Evolutionary conservation across 2,113 vertebrate genomes (phyloP), one percentile per base, ranked within the genome.

Genomic region (Silurus meridionalis): DNA sequence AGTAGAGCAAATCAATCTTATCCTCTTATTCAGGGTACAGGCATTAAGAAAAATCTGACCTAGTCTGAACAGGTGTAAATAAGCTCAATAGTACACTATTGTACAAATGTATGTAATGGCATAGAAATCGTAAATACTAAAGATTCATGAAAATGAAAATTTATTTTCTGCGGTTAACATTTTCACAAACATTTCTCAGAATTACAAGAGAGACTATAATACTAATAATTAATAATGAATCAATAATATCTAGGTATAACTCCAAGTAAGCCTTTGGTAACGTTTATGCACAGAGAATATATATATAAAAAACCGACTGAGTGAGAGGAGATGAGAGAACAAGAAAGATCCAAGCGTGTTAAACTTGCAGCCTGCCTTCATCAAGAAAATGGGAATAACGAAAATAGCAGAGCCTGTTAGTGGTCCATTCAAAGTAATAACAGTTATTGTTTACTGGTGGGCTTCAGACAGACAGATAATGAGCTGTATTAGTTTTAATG

Each of bases 401-500:
- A 78, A 67, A 83, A 87, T 78, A 83, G 60, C 86, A 63, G 69
- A 55, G 67, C 71, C 86, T 67, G 80, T 83, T 83, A 87, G 71
- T 17, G 85, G 14, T 46, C 71, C 72, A 87, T 83, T 87, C 80
- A 77, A 21, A 77, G 89, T 92, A 92, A 90, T 91, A 88, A 90
- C 75, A 80, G 85, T 55, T 82, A 84, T 64, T 88, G 84, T 90
- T 86, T 82, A 82, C 89, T 89, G 90, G 86, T 86, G 89, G 80
- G 80, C 87, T 84, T 85, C 81, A 89, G 86, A 84, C 74, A 50
- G 83, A 71, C 67, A 86, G 89, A 92, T 93, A 92, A 92, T 93
- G 91, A 92, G 89, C 92, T 89, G 88, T 87, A 60, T 80, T 80
- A 89, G 90, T 93, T 95, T 92, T 95, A 94, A 88, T 92, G 92